Evolutionary conservation across 2,113 vertebrate species (phyloP), one percentile per base, ranked within the genome.

Genomic region (Prunella himalayana): DNA sequence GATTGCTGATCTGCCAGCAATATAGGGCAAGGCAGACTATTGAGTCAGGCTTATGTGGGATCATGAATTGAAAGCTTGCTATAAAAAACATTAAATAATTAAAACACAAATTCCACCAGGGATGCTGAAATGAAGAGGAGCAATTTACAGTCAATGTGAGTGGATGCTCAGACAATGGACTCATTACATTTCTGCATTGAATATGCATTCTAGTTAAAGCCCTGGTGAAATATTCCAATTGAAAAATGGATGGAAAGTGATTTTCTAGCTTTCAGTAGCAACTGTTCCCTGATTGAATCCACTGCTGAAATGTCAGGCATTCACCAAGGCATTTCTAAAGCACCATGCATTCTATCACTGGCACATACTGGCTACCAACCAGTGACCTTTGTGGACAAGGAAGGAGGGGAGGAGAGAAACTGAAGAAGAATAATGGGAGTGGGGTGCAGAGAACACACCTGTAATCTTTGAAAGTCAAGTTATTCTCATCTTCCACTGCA

Each of bases 31-130:
- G 3, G 33, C 77, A 91, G 84, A n/a, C 50, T 75, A 15, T 9
- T 35, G 47, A 89, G 65, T 39, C 18, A 30, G 81, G 30, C 23
- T 88, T 96, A 70, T 0, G 1, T n/a, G 30, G 63, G 71, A 88
- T 75, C 65, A 50, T 41, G 84, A 86, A 75, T 35, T 80, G 80
- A 88, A 97, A 94, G 83, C 51, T 66, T 90, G 27, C 69, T 90
- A 51, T 49, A 51, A 75, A 72, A 70, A 71, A 64, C 2, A 69
- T 49, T 90, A 77, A 90, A 90, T 69, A 83, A 95, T 73, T 78
- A 93, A 93, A 92, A 28, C 24, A 77, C 30, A 81, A 88, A 94
- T 88, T 92, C 82, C 79, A 64, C 95, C 39, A 84, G 81, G 86
- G 86, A 92, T 94, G 65, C 39, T 94, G 65, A 92, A 92, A 91